Evolutionary conservation across 2,797 vertebrate genomes (phyloP).

Genomic region (Momotus momota): DNA sequence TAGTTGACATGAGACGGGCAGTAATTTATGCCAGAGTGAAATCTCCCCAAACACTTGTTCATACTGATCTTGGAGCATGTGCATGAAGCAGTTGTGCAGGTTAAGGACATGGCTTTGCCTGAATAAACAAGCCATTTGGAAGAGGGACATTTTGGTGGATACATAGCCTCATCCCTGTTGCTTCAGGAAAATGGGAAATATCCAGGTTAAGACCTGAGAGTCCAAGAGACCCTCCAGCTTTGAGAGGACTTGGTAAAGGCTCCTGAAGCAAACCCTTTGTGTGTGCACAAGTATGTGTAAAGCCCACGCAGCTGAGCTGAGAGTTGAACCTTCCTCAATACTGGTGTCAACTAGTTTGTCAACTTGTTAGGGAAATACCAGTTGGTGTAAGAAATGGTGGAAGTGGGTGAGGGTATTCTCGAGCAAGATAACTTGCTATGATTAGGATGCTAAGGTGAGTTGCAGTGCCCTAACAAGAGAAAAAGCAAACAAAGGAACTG

Average conservation of each 20-base stretch:
- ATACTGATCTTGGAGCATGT: neutral
- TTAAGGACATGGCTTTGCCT: neutral
- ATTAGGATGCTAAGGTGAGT: neutral
- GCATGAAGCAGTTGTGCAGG: neutral
- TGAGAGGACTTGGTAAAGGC: neutral
- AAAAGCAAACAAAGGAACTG: neutral
- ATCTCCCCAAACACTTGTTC: neutral
- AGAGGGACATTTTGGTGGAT: neutral
- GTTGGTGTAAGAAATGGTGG: neutral
- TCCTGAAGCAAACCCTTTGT: neutral
- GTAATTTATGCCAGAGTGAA: neutral
- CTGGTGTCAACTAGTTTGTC: neutral
- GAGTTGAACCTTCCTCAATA: neutral
- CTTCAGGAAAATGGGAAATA: neutral
- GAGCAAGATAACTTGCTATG: neutral
- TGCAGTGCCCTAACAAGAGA: neutral
- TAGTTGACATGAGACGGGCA: fast-evolving
- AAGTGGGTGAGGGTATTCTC: neutral
- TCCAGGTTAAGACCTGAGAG: neutral
- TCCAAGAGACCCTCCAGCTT: neutral
- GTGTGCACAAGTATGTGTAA: neutral
- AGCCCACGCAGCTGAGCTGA: neutral
- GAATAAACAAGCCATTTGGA: neutral
- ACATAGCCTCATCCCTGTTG: fast-evolving
- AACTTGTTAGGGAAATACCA: neutral